Conservation (phyloP, 2,797 vertebrate species). For the Rhynchotus rufescens region DNA sequence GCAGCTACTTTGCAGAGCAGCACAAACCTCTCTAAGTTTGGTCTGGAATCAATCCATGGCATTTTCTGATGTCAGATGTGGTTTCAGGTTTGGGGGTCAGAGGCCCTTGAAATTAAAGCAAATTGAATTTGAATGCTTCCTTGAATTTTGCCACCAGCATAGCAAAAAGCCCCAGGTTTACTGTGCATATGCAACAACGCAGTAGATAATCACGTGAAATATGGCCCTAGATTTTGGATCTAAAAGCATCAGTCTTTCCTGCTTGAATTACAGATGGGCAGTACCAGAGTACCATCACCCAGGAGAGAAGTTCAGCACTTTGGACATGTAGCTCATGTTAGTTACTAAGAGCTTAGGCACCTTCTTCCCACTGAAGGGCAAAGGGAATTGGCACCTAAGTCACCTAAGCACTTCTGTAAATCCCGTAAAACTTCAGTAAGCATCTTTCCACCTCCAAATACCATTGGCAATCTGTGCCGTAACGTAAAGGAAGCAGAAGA, state of each 20-base stretch:
- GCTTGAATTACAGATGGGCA: slow-evolving; percentile 13
- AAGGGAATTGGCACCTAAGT: slow-evolving; percentile 51
- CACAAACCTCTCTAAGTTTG: background rate
- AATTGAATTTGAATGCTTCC: slow-evolving; percentile 17
- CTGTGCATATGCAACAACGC: background rate
- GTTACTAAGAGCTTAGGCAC: background rate
- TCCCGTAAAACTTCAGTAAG: slow-evolving; percentile 33
- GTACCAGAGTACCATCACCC: background rate
- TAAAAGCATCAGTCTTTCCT: background rate
- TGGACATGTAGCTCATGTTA: background rate
- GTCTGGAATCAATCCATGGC: background rate
- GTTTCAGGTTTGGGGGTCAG: slow-evolving; percentile 6
- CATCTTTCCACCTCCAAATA: slow-evolving; percentile 26
- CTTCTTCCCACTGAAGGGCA: background rate
- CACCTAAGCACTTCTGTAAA: slow-evolving; percentile 31
- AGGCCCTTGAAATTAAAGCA: background rate
- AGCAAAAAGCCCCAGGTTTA: background rate
- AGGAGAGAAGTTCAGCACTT: background rate
- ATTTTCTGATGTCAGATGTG: slow-evolving; percentile 13
- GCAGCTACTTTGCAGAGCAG: background rate
- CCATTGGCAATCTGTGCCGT: background rate
- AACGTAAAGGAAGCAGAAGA: background rate
- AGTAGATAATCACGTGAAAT: background rate
- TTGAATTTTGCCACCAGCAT: slow-evolving; percentile 21
- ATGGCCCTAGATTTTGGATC: background rate